Conservation (phyloP, 2,888 invertebrate species). For the Melieria picta region DNA sequence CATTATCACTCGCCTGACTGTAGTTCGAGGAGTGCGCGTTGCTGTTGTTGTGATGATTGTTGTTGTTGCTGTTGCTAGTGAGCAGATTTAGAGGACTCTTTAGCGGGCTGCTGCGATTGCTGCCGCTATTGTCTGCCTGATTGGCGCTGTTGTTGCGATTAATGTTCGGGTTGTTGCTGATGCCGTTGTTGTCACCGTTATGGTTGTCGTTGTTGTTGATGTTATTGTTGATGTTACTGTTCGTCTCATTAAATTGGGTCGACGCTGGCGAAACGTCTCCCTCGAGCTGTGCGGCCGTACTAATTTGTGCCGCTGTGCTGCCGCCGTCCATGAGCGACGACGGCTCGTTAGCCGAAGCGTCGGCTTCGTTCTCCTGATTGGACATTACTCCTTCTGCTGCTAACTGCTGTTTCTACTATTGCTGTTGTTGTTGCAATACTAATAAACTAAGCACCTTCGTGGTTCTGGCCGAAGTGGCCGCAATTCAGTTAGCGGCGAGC, state of each 20-base stretch:
- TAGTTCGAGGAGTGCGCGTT: slow-evolving; percentile 37
- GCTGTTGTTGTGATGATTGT: slow-evolving; percentile 42
- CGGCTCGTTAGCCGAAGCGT: slow-evolving; percentile 43
- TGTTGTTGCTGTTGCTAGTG: slow-evolving; percentile 42
- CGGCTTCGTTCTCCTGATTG: slow-evolving; percentile 2
- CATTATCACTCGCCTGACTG: slow-evolving; percentile 46
- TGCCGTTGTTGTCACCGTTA: slow-evolving; percentile 38
- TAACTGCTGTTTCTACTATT: background rate
- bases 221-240: slow-evolving; percentile 46
- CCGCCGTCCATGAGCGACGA: slow-evolving; percentile 56
- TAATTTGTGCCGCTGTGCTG: slow-evolving; percentile 62
- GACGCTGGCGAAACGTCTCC: slow-evolving; percentile 57
- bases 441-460: no score
- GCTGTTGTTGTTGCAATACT: background rate
- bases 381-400: background rate
- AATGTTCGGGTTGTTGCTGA: slow-evolving; percentile 36
- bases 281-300: slow-evolving; percentile 62
- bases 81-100: slow-evolving; percentile 47
- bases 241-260: slow-evolving; percentile 44
- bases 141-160: slow-evolving; percentile 36
- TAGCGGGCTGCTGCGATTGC: slow-evolving; percentile 52
- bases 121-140: slow-evolving; percentile 36
- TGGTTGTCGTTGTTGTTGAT: slow-evolving; percentile 46
- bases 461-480: no score
- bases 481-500: no score